These are phyloP conservation scores for Tipula lateralis DNA, from an alignment of 2,888 invertebrate species.

Conservation along the genomic window DNA sequence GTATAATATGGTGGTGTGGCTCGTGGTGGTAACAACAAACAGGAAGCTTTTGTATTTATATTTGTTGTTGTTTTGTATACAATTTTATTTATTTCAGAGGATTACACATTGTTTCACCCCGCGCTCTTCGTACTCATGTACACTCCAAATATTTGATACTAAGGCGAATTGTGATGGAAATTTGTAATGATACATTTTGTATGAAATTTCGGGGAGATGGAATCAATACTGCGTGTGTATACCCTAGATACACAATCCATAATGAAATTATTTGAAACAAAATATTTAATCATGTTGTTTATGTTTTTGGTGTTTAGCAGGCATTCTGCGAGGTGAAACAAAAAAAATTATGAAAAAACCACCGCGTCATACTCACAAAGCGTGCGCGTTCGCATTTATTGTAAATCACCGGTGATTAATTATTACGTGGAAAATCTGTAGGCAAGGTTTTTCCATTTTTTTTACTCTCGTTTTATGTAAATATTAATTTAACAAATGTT, in stretches of 20 bases:
- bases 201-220: background rate
- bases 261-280: background rate
- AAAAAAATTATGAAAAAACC: background rate
- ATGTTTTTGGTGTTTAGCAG: background rate
- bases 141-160: background rate
- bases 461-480: background rate
- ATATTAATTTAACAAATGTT: constrained; percentile 11
- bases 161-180: background rate
- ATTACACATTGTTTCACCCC: background rate
- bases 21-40: background rate
- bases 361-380: background rate
- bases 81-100: constrained; percentile 1
- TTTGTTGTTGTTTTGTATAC: background rate
- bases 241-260: background rate
- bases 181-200: too few relatives aligned
- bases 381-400: background rate
- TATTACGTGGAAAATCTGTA: constrained; percentile 1
- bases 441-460: background rate
- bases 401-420: constrained; percentile 13
- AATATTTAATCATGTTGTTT: background rate
- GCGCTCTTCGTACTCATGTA: background rate
- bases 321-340: background rate
- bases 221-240: background rate
- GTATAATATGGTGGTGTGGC: background rate
- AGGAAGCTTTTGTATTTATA: background rate